Percentiles rank a stretch among this genome's conserved stretches.
phyloP scores from a whole-genome alignment of 2,888 invertebrate genomes.

The Xestia ashworthii region DNA sequence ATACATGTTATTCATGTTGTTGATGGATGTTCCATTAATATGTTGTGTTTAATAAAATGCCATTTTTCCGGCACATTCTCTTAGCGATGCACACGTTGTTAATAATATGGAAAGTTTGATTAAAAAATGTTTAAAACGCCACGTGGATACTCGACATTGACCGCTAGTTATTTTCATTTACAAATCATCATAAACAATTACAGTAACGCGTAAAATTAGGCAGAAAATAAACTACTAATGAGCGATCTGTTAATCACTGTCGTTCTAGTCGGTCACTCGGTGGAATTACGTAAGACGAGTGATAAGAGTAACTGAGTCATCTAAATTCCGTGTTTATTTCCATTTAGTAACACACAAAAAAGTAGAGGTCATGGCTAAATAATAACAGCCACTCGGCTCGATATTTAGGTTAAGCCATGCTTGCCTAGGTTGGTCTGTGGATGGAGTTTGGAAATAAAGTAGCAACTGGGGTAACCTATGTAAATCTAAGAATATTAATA shows the following conservation, averaged over 20 bases:
- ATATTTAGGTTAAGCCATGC: no score
- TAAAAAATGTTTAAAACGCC: neutral
- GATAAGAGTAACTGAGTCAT: slow-evolving; percentile 15
- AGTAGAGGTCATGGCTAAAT: no score
- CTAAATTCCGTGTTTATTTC: slow-evolving; percentile 23
- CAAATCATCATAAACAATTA: slow-evolving; percentile 15
- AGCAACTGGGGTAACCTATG: no score
- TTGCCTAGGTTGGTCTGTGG: no score
- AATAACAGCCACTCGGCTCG: no score
- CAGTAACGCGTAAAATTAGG: slow-evolving; percentile 32
- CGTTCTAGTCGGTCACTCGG: slow-evolving; percentile 23
- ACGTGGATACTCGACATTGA: neutral
- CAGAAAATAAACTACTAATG: slow-evolving; percentile 45
- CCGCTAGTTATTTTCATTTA: slow-evolving; percentile 1
- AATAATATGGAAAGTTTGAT: neutral
- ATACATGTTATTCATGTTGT: no score
- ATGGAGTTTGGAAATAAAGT: no score
- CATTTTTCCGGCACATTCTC: neutral
- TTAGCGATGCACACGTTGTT: neutral
- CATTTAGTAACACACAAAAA: neutral
- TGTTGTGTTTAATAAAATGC: no score
- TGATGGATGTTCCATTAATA: no score
- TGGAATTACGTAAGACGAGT: slow-evolving; percentile 14
- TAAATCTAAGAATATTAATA: no score
- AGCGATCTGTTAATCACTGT: slow-evolving; percentile 10